Evolutionary conservation across 2,888 invertebrate species (phyloP).

Genomic region (Aspidiotus rigidus): DNA sequence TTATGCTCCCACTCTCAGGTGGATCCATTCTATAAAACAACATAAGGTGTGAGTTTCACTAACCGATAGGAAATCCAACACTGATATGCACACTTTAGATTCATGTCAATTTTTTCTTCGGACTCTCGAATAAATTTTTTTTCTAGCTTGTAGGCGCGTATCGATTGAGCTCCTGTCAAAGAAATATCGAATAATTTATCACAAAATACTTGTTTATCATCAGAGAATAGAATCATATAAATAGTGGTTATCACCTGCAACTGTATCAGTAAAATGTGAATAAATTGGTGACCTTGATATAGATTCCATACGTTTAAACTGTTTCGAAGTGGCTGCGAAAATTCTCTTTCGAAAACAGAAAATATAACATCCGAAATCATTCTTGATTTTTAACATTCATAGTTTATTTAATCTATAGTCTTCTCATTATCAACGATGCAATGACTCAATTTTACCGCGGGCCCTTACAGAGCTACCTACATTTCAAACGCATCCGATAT

Average conservation of each 20-base stretch:
- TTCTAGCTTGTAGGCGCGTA: constrained; percentile 74
- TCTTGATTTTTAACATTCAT: too few relatives aligned
- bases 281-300: constrained; percentile 92
- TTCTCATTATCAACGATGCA: too few relatives aligned
- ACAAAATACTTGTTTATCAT: background rate
- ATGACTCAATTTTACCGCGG: too few relatives aligned
- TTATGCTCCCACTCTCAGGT: too few relatives aligned
- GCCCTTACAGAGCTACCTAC: too few relatives aligned
- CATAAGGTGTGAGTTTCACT: constrained; percentile 26
- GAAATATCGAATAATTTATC: too few relatives aligned
- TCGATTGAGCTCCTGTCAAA: constrained; percentile 56
- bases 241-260: constrained; percentile 49
- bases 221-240: background rate
- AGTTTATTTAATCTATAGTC: too few relatives aligned
- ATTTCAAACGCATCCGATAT: too few relatives aligned
- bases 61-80: constrained; percentile 79
- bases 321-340: constrained; percentile 87
- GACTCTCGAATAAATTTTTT: constrained; percentile 79
- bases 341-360: constrained; percentile 57
- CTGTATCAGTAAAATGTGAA: constrained; percentile 91
- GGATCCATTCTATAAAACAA: background rate
- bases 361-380: too few relatives aligned
- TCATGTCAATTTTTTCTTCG: constrained; percentile 79
- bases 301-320: constrained; percentile 86
- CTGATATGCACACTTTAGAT: constrained; percentile 87